Conservation (phyloP, 2,113 vertebrate genomes). For the Anarrhichthys ocellatus region DNA sequence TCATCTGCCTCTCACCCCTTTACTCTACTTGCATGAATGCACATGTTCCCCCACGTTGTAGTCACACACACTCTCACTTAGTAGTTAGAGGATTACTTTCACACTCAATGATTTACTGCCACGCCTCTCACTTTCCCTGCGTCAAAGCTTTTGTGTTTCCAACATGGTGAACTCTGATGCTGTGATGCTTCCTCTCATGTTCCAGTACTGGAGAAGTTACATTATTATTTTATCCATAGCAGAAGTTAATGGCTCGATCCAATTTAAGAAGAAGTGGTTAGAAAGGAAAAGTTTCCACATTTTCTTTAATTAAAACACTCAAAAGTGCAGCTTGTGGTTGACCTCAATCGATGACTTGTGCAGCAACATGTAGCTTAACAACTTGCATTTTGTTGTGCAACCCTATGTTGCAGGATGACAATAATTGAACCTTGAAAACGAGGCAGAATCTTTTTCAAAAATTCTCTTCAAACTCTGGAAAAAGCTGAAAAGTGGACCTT, state of each 20-base stretch:
- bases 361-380: no score
- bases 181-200: not conserved
- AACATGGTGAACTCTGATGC: not conserved
- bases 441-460: no score
- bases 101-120: not conserved
- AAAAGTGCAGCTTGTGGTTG: no score
- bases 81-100: not conserved
- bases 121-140: conserved; percentile 11
- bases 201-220: not conserved
- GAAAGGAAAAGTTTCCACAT: not conserved
- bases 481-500: not conserved
- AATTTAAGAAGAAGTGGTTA: no score
- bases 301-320: not conserved
- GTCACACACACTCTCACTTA: not conserved
- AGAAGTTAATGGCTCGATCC: not conserved
- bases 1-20: not conserved
- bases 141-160: conserved; percentile 6
- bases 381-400: not conserved
- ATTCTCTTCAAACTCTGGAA: not conserved
- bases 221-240: not conserved
- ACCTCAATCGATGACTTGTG: no score
- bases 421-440: no score
- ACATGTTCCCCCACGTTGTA: not conserved
- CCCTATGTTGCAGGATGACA: no score
- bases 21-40: not conserved